Percentiles rank a stretch among this genome's conserved stretches.
These are phyloP conservation scores for Yoshiicerus persimilis DNA, from an alignment of 1,140 invertebrate genomes.

Conservation along the genomic window DNA sequence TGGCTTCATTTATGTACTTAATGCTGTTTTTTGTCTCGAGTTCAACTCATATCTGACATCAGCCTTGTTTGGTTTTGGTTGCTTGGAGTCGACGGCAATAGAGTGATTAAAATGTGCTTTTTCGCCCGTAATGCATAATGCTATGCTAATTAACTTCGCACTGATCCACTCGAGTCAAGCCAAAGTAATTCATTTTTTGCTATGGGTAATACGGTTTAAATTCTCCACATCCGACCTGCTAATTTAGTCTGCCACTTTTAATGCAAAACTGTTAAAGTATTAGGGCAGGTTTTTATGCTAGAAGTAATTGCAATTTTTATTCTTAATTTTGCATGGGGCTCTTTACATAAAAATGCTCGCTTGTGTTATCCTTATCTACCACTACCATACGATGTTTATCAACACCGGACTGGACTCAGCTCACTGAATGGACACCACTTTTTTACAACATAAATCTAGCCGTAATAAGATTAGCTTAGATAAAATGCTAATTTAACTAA, in stretches of 20 bases:
- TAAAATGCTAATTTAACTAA: neutral
- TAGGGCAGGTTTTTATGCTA: neutral
- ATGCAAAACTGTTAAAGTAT: neutral
- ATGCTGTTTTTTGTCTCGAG: neutral
- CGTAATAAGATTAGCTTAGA: neutral
- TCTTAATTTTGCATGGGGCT: neutral
- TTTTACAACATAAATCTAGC: neutral
- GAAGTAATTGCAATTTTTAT: neutral
- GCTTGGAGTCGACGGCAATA: neutral
- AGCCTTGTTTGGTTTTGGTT: neutral
- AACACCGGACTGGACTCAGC: neutral
- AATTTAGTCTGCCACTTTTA: neutral
- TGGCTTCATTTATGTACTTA: neutral
- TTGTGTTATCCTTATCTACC: neutral
- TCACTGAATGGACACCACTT: neutral
- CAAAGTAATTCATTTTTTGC: neutral
- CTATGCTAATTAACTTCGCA: constrained; percentile 10
- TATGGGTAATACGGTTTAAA: too few species aligned
- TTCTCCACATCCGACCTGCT: neutral
- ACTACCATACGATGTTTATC: neutral
- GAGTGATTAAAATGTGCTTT: neutral
- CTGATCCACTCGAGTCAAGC: neutral
- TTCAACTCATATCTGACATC: neutral
- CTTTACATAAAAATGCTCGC: neutral
- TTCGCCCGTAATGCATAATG: neutral